Evolutionary conservation across 2,797 vertebrate species (phyloP), one percentile per base, ranked within the genome.

Genomic region (Sebastes wilsoni): DNA sequence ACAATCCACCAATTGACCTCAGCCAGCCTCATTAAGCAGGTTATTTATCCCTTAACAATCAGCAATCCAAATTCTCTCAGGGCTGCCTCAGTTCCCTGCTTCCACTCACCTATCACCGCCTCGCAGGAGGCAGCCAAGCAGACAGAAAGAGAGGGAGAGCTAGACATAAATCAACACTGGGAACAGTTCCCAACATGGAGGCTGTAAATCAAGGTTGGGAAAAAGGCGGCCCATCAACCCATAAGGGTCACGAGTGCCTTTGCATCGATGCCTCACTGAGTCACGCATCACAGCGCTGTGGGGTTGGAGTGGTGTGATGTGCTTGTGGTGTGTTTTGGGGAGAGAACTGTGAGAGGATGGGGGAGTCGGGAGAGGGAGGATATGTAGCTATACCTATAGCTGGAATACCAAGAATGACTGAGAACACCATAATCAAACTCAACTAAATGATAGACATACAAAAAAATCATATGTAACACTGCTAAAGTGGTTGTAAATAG

Each of bases 41-140:
- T 89, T 90, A 92, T 94, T 91, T 93, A 92, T 93, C 81, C 64
- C 85, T 90, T 83, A 84, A 86, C 87, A 88, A 93, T 92, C 83
- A 88, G 80, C 84, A 84, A 80, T 87, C 77, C 66, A 79, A 84
- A 86, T 81, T 87, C 84, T 90, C 72, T 49, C 77, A 74, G 86
- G 82, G 90, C 79, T 87, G 86, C 86, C 90, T 77, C 85, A 88
- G 72, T 65, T 82, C 75, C 80, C 83, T 83, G 82, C 85, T 83
- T 77, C 85, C 72, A 27, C 71, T 87, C 76, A 84, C 84, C 89
- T 95, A 93, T 94, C 92, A 92, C 85, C 52, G 81, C 79, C 77
- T 83, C 32, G 75, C 94, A 93, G 90, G 77, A 93, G 80, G 82
- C 87, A 87, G 86, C 81, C 83, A 87, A 66, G 83, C 87, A 80